Percentiles rank a stretch among this genome's conserved stretches.
Conservation (phyloP, 2,888 invertebrate genomes). For the Cosmorhoe ocellata region DNA sequence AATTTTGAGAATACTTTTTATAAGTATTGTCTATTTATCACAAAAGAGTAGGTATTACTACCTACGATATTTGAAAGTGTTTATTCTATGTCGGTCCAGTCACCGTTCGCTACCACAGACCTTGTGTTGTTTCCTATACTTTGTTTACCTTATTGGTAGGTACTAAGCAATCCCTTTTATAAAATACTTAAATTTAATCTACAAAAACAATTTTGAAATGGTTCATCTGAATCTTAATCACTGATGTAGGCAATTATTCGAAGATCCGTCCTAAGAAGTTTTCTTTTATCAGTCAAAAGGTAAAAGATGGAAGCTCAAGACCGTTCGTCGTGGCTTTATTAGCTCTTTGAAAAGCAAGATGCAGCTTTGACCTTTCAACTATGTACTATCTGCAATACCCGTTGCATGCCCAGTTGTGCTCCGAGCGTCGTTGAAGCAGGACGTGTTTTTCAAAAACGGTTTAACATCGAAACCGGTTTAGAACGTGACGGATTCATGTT, state of each 20-base stretch:
- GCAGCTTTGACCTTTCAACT: conserved; percentile 25
- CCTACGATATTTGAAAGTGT: conserved; percentile 6
- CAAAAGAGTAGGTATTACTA: no score
- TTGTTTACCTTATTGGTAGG: conserved; percentile 28
- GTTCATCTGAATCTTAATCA: no score
- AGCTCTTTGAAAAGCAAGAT: background rate
- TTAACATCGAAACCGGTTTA: conserved; percentile 34
- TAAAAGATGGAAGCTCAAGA: no score
- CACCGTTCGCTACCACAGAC: conserved; percentile 37
- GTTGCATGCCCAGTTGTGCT: conserved; percentile 55
- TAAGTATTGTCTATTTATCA: no score
- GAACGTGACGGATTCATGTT: conserved; percentile 27
- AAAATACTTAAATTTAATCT: no score
- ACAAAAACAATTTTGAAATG: no score
- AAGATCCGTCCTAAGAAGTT: no score
- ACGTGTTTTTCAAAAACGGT: conserved; percentile 48
- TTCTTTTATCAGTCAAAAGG: no score
- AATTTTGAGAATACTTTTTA: no score
- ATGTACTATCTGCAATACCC: conserved; percentile 29
- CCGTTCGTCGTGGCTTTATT: no score
- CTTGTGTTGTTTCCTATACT: conserved; percentile 51
- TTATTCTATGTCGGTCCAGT: conserved; percentile 25
- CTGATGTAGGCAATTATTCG: no score
- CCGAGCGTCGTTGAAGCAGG: conserved; percentile 57
- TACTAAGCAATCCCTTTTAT: no score